A percentile compares a stretch with the other conserved stretches of the same genome.
Evolutionary conservation across 2,888 invertebrate genomes (phyloP).

Genomic region (Heteromyza rotundicornis): DNA sequence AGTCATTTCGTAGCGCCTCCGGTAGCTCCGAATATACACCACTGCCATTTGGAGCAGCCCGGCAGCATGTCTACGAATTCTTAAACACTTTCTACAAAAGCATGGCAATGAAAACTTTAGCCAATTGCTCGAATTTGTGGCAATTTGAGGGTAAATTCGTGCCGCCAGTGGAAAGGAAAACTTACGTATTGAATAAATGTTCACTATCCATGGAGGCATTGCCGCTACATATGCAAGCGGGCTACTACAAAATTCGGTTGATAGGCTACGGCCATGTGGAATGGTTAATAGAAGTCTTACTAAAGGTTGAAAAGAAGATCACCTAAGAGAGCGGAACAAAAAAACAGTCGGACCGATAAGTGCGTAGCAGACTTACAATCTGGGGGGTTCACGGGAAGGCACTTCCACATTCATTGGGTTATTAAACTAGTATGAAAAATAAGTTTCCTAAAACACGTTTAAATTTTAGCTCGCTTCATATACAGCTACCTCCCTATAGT

Average conservation of each 20-base stretch:
- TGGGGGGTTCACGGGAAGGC: too few species aligned
- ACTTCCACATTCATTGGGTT: too few species aligned
- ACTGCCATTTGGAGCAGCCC: constrained; percentile 26
- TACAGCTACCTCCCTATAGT: too few species aligned
- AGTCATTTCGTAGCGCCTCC: constrained; percentile 31
- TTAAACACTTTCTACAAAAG: constrained; percentile 29
- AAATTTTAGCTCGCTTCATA: too few species aligned
- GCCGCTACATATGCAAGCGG: constrained; percentile 32
- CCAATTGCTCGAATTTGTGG: constrained; percentile 35
- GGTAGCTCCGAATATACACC: constrained; percentile 28
- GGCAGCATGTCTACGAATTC: constrained; percentile 5
- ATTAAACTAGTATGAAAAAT: too few species aligned
- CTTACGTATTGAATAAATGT: constrained; percentile 26
- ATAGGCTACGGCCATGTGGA: constrained; percentile 29
- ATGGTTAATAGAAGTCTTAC: background rate
- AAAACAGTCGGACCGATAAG: too few species aligned
- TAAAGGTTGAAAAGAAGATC: too few species aligned
- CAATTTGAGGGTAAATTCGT: constrained; percentile 19
- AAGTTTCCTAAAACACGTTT: too few species aligned
- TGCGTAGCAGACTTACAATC: too few species aligned
- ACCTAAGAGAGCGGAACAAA: too few species aligned
- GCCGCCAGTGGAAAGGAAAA: constrained; percentile 29
- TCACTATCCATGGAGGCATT: constrained; percentile 27
- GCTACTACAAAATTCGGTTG: constrained; percentile 30
- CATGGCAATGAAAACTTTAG: constrained; percentile 25